Evolutionary conservation across 2,797 vertebrate species (phyloP).

Genomic region (Taeniopygia guttata): DNA sequence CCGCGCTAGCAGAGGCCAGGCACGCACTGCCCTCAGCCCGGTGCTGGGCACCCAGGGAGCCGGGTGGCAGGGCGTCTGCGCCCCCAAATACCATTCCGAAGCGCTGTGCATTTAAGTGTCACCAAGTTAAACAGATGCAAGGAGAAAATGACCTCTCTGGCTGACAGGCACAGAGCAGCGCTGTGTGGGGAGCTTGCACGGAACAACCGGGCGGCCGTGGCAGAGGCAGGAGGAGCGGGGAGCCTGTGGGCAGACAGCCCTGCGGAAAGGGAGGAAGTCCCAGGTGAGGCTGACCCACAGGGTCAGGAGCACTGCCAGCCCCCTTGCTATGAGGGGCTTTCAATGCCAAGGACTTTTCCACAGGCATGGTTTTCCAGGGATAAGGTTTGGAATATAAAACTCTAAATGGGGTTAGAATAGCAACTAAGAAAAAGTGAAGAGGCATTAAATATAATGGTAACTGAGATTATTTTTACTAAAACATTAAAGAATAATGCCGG

Average conservation of each 20-base stretch:
- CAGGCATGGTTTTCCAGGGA: not conserved
- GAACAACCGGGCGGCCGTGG: not conserved
- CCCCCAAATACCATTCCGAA: not conserved
- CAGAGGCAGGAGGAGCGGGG: not conserved
- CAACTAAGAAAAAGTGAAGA: not conserved
- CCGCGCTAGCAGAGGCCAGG: fast-evolving
- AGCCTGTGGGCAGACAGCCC: not conserved
- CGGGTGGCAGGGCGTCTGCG: fast-evolving
- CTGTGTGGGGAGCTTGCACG: not conserved
- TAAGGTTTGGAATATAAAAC: not conserved
- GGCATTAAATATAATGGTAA: not conserved
- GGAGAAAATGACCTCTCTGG: not conserved
- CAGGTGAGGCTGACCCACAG: not conserved
- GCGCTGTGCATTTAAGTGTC: not conserved
- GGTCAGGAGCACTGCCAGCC: too few species aligned
- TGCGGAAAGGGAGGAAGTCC: not conserved
- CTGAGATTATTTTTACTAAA: not conserved
- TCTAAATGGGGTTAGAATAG: not conserved
- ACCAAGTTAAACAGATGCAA: not conserved
- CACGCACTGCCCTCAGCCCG: fast-evolving
- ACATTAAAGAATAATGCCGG: not conserved
- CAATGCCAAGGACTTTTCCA: not conserved
- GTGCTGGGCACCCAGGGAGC: fast-evolving
- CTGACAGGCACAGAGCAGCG: not conserved
- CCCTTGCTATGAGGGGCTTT: not conserved